Evolutionary conservation across 2,113 vertebrate species (phyloP), one percentile per base, ranked within the genome.

Genomic region (Verasper variegatus): DNA sequence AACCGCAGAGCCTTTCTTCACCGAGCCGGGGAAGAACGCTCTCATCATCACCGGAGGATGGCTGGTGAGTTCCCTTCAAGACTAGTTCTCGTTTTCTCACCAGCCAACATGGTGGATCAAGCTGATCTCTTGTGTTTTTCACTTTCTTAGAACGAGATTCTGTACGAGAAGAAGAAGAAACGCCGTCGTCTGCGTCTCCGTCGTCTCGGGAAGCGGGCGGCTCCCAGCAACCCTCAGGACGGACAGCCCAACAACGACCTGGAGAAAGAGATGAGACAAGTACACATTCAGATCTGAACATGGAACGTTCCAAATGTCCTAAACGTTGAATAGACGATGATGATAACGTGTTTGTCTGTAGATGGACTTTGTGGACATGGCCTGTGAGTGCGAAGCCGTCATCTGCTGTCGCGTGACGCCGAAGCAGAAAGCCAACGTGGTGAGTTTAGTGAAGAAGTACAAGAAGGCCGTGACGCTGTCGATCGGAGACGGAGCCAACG

Each of bases 321-420:
- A 8, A 2, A 2, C 17, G 15, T 17, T 18, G 14, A 49, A 2
- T 10, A 37, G 7, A 49, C 15, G 14, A 1, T 26, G 5, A 1
- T 6, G 14, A 27, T 20, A 11, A n/a, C 55, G 23, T 55, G 23
- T 40, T 7, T n/a, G 12, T 10, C 21, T 9, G 2, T 60, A 93
- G 94, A 74, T 93, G 26, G 97, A 97, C 89, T 99, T 99, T 27
- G 97, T 99, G 10, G 96, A 99, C 80, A 91, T 99, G 93, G 98
- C 98, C 3, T 98, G 97, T 0, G 97, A 98, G 84, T 99, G 98
- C 79, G 95, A 92, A 5, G 95, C 98, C 0, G 98, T 99, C 76
- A 97, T 99, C 93, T 99, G 98, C 93, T 99, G 98, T 37, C 94
- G 98, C 0, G 97, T 99, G 62, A 99, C 98, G 0, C 98, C 98